These are phyloP conservation scores for Phymorhynchus buccinoides DNA, from an alignment of 1,140 invertebrate species.

Conservation along the genomic window DNA sequence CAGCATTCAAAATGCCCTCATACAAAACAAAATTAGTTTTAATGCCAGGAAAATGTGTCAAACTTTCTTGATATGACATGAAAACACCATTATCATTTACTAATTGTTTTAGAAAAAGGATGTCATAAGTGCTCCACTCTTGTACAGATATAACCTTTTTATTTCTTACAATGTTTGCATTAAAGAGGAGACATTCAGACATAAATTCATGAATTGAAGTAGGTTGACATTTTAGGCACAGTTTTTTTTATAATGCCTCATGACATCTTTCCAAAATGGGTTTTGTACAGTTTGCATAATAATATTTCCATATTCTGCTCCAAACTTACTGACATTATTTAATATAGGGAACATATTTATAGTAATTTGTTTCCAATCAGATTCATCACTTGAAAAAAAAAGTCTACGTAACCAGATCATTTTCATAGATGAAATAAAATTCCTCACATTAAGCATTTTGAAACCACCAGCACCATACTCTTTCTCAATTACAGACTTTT, in stretches of 20 bases:
- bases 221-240: neutral
- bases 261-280: neutral
- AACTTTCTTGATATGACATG: neutral
- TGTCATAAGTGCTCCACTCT: neutral
- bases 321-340: neutral
- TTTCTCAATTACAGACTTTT: neutral
- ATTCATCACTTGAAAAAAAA: neutral
- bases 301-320: neutral
- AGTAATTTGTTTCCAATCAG: neutral
- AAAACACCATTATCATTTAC: neutral
- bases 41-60: neutral
- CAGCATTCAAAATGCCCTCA: no score
- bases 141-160: neutral
- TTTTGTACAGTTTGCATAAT: neutral
- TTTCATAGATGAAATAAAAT: neutral
- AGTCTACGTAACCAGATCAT: slow-evolving; percentile 11
- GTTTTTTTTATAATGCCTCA: neutral
- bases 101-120: neutral
- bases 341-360: neutral
- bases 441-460: neutral
- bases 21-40: neutral
- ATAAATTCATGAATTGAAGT: neutral
- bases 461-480: neutral
- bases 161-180: neutral
- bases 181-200: neutral